These are phyloP conservation scores for Entomyzon cyanotis DNA, from an alignment of 2,113 vertebrate species.

Conservation along the genomic window DNA sequence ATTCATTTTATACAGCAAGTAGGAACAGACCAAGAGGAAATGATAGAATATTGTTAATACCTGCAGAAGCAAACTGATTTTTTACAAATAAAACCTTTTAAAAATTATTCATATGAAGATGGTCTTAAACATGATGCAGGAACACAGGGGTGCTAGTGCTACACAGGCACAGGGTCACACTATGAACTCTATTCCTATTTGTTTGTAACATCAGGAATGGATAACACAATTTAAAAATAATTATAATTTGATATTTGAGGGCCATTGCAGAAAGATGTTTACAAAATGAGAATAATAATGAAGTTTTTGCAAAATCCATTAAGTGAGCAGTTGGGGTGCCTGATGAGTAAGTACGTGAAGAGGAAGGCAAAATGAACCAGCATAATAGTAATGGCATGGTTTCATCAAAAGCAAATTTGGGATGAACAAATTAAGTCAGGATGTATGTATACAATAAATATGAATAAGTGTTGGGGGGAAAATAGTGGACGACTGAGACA, in stretches of 20 bases:
- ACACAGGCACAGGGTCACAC: not conserved
- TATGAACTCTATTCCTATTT: not conserved
- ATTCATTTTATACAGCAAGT: conserved; percentile 40
- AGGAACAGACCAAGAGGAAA: conserved; percentile 13
- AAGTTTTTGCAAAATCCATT: not conserved
- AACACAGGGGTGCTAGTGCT: not conserved
- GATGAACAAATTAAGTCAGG: not conserved
- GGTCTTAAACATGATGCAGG: not conserved
- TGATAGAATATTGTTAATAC: not conserved
- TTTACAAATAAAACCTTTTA: conserved; percentile 2
- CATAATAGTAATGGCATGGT: not conserved
- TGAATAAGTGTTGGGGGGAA: not conserved
- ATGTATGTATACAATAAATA: not conserved
- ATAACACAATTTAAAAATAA: not conserved
- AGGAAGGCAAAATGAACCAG: not conserved
- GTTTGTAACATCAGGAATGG: not conserved
- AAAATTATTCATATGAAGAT: not conserved
- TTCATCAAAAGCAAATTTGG: not conserved
- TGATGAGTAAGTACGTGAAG: not conserved
- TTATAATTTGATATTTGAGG: not conserved
- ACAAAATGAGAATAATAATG: not conserved
- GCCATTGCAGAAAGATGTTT: not conserved
- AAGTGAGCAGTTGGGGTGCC: not conserved
- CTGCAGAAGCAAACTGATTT: conserved; percentile 37
- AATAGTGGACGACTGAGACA: not conserved